These are phyloP conservation scores for Odontocolon sp. DNA, from an alignment of 2,888 invertebrate genomes.

Conservation along the genomic window DNA sequence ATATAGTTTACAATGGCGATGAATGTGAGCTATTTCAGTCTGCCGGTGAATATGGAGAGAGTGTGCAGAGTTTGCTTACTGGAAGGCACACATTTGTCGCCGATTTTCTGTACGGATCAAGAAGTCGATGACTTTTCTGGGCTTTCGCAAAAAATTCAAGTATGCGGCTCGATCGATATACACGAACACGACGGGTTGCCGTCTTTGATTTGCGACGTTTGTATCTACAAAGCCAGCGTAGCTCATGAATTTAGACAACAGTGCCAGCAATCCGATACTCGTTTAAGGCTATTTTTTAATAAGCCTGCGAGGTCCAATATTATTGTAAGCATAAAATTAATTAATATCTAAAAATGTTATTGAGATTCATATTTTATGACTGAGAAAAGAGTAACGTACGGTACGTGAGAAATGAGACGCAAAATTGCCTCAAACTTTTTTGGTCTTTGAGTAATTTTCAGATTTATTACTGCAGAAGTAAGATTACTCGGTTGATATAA, in stretches of 20 bases:
- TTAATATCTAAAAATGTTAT: too few species aligned
- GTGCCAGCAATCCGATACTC: conserved; percentile 78
- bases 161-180: conserved; percentile 77
- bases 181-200: conserved; percentile 79
- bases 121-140: conserved; percentile 69
- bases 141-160: conserved; percentile 76
- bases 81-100: conserved; percentile 74
- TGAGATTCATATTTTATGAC: too few species aligned
- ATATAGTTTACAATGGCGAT: conserved; percentile 66
- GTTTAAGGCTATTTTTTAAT: conserved; percentile 75
- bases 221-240: conserved; percentile 77
- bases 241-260: conserved; percentile 78
- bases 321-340: conserved; percentile 67
- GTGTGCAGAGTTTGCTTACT: conserved; percentile 77
- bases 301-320: conserved; percentile 73
- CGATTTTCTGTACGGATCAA: conserved; percentile 75
- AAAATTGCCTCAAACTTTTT: too few species aligned
- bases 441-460: too few species aligned
- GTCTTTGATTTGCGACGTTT: conserved; percentile 77
- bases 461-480: background rate
- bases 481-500: background rate
- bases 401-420: too few species aligned
- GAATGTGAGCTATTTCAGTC: conserved; percentile 73
- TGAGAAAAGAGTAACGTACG: too few species aligned
- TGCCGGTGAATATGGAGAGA: conserved; percentile 76